Evolutionary conservation across 2,888 invertebrate genomes (phyloP).

Genomic region (Chrysina gloriosa): DNA sequence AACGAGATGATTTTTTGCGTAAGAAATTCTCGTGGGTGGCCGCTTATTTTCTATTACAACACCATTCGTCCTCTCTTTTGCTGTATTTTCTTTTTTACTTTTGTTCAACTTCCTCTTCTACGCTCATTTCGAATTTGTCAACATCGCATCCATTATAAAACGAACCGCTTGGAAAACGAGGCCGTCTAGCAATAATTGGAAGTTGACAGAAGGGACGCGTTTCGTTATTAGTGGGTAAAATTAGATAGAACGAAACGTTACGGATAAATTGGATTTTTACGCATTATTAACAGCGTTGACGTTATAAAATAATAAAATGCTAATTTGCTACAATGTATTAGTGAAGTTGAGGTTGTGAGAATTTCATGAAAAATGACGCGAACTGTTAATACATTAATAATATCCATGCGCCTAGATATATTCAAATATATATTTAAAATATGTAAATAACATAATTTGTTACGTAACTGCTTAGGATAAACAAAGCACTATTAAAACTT

Average conservation of each 20-base stretch:
- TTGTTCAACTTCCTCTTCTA: not conserved
- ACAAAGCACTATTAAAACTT: too few relatives aligned
- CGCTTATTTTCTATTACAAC: not conserved
- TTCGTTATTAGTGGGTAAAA: constrained; percentile 11
- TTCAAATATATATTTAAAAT: too few relatives aligned
- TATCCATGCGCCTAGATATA: too few relatives aligned
- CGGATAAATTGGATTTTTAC: constrained; percentile 19
- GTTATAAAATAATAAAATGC: not conserved
- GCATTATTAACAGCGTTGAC: not conserved
- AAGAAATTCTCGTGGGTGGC: constrained; percentile 29
- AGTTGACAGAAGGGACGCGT: constrained; percentile 6
- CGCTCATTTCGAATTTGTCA: constrained; percentile 20
- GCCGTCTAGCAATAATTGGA: constrained; percentile 6
- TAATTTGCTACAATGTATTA: not conserved
- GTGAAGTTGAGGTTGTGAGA: not conserved
- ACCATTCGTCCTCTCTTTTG: not conserved
- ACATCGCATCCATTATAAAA: constrained; percentile 6
- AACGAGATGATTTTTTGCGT: constrained; percentile 25
- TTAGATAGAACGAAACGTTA: constrained; percentile 9
- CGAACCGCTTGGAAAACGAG: constrained; percentile 5
- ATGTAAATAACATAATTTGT: too few relatives aligned
- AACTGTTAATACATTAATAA: too few relatives aligned
- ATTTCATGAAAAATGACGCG: not conserved
- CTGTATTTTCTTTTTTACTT: not conserved
- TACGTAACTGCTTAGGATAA: too few relatives aligned